Percentiles rank a stretch among this genome's conserved stretches.
phyloP scores from a whole-genome alignment of 2,797 vertebrate genomes.

The Ciconia nigra region DNA sequence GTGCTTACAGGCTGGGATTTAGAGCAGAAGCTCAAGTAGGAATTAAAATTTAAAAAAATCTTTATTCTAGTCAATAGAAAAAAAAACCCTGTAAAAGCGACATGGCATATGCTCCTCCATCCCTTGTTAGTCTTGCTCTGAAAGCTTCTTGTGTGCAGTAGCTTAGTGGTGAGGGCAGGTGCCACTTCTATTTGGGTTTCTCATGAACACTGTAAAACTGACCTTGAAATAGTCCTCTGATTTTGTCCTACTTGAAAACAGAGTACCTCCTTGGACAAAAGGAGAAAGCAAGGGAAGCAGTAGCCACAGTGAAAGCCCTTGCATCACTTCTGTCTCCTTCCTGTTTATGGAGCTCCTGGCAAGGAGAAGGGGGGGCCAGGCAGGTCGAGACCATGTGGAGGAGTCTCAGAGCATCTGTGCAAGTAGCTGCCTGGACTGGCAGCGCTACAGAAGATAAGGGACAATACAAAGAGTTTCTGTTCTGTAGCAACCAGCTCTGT shows the following conservation, averaged over 20 bases:
- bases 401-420: not conserved
- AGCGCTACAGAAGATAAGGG: not conserved
- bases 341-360: not conserved
- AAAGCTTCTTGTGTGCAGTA: not conserved
- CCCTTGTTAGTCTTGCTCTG: not conserved
- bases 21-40: not conserved
- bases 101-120: not conserved
- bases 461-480: not conserved
- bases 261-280: not conserved
- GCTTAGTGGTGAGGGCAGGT: not conserved
- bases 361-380: not conserved
- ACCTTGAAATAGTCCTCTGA: not conserved
- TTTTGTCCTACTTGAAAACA: not conserved
- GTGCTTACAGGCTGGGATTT: not conserved
- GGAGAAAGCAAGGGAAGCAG: not conserved
- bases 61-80: not conserved
- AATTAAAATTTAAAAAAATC: not conserved
- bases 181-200: not conserved
- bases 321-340: not conserved
- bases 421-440: not conserved
- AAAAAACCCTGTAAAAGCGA: too few species aligned
- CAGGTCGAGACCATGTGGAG: not conserved
- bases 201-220: not conserved
- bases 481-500: not conserved
- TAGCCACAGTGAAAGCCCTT: not conserved